These are phyloP conservation scores for Sceloporus tristichus DNA, from an alignment of 2,113 vertebrate genomes.

Conservation along the genomic window DNA sequence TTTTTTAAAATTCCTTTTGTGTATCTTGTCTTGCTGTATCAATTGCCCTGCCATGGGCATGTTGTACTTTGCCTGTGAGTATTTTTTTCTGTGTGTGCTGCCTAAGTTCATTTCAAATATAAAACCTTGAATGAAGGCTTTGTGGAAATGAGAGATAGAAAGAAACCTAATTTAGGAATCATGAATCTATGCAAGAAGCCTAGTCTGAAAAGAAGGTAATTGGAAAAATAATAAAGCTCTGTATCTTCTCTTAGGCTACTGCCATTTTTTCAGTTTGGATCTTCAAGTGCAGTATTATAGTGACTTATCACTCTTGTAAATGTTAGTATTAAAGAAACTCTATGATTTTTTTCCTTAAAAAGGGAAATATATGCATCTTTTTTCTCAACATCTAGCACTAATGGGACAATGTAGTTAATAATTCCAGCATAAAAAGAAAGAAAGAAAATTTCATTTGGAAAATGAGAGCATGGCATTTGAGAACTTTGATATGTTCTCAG, in stretches of 20 bases:
- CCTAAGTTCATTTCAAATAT: neutral
- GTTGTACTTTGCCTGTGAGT: neutral
- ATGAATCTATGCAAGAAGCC: neutral
- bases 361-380: neutral
- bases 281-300: neutral
- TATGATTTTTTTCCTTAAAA: neutral
- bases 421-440: neutral
- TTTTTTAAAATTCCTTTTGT: too few species aligned
- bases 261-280: constrained; percentile 2
- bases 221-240: neutral
- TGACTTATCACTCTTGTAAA: constrained; percentile 11
- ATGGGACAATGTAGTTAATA: neutral
- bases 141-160: neutral
- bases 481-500: neutral
- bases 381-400: neutral
- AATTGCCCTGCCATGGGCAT: too few species aligned
- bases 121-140: neutral
- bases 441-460: neutral
- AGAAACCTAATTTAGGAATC: neutral
- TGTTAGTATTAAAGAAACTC: neutral
- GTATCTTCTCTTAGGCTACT: neutral
- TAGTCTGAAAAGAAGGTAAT: neutral
- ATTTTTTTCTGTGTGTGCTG: neutral
- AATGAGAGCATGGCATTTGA: neutral
- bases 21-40: too few species aligned